Conservation (phyloP, 2,888 invertebrate species). For the Philereme vetulata region DNA sequence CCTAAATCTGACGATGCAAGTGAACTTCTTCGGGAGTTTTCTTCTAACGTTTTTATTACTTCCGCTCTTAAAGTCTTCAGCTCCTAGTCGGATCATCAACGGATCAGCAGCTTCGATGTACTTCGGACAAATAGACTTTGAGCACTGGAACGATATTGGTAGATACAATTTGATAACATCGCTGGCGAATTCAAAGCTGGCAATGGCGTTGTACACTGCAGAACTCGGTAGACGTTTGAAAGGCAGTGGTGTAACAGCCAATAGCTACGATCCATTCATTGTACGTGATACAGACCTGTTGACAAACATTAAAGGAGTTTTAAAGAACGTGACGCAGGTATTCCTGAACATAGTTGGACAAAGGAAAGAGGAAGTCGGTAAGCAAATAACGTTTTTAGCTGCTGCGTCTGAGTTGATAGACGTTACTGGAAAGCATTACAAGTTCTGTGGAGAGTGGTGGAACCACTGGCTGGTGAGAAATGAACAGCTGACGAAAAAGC, state of each 20-base stretch:
- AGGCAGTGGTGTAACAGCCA: conserved; percentile 85
- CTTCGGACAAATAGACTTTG: conserved; percentile 67
- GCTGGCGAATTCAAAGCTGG: conserved; percentile 82
- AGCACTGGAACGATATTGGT: conserved; percentile 67
- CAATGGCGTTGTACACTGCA: conserved; percentile 84
- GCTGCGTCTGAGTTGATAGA: conserved; percentile 53
- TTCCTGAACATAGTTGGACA: conserved; percentile 63
- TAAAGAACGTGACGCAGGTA: conserved; percentile 49
- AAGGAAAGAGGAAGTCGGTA: conserved; percentile 63
- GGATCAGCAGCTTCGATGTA: conserved; percentile 85
- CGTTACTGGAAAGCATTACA: conserved; percentile 63
- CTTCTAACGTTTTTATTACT: conserved; percentile 87
- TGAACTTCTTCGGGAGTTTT: conserved; percentile 89
- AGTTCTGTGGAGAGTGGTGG: conserved; percentile 61
- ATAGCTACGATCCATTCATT: conserved; percentile 84
- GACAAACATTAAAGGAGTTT: conserved; percentile 48
- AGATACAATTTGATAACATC: conserved; percentile 54
- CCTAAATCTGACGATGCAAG: conserved; percentile 86
- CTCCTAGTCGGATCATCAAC: conserved; percentile 85
- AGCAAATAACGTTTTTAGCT: conserved; percentile 64
- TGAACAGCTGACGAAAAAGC: conserved; percentile 46
- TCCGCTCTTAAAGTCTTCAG: conserved; percentile 77
- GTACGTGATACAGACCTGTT: conserved; percentile 65
- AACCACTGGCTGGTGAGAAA: conserved; percentile 65
- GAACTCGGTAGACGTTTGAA: conserved; percentile 82